A percentile compares a stretch with the other conserved stretches of the same genome.
Conservation (phyloP, 2,113 vertebrate species). For the Laterallus jamaicensis region DNA sequence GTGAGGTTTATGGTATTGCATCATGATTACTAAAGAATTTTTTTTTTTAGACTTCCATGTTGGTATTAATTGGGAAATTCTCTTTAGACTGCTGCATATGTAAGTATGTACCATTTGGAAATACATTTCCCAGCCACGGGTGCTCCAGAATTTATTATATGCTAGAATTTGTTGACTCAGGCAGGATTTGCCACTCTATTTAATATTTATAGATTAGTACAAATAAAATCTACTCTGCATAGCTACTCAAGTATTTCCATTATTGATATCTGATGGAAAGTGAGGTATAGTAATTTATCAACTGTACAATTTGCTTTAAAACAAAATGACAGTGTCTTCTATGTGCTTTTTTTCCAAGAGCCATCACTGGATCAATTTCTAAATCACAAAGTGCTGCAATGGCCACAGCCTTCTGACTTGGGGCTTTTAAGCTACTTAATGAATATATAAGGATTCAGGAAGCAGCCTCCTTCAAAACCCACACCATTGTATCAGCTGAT, state of each 20-base stretch:
- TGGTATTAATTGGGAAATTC: neutral
- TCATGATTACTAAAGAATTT: neutral
- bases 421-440: neutral
- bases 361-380: neutral
- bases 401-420: neutral
- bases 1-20: neutral
- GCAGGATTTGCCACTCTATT: neutral
- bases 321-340: neutral
- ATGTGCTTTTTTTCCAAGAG: neutral
- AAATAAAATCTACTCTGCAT: neutral
- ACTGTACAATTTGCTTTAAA: neutral
- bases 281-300: neutral
- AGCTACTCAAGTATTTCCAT: neutral
- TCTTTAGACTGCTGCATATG: neutral
- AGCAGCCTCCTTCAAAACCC: neutral
- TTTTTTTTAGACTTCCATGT: neutral
- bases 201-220: neutral
- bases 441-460: neutral
- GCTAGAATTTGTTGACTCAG: neutral
- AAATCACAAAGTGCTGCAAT: neutral
- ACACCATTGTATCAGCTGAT: neutral
- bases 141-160: neutral
- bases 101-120: neutral
- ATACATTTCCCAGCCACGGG: neutral
- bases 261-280: neutral